Conservation (phyloP, 2,888 invertebrate genomes). For the Chalcis sispes region DNA sequence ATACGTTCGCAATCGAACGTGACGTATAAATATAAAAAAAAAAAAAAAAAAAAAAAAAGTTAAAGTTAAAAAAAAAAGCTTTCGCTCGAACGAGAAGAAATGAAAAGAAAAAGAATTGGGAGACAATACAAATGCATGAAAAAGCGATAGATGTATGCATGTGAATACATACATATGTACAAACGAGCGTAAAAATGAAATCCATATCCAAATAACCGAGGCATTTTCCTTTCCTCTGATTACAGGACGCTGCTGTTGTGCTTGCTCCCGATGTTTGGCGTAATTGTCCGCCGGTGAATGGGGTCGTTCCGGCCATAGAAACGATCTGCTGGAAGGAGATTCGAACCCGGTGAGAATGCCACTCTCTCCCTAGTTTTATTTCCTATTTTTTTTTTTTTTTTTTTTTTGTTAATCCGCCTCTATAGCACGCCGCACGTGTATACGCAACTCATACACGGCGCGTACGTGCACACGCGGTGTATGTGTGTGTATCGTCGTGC, state of each 20-base stretch:
- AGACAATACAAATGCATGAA: not conserved
- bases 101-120: not conserved
- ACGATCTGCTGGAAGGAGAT: slow-evolving; percentile 72
- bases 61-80: too few species aligned
- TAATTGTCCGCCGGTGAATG: slow-evolving; percentile 71
- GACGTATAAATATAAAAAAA: too few species aligned
- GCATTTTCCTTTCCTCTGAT: slow-evolving; percentile 37
- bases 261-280: slow-evolving; percentile 69
- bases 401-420: not conserved
- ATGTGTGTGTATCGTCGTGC: not conserved
- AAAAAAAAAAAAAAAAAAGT: too few species aligned
- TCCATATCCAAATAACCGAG: too few species aligned
- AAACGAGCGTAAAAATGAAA: too few species aligned
- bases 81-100: too few species aligned
- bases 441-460: too few species aligned
- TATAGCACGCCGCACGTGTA: not conserved
- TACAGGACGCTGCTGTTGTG: slow-evolving; percentile 66
- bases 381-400: not conserved
- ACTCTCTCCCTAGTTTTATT: too few species aligned
- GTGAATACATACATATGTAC: too few species aligned
- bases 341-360: slow-evolving; percentile 71
- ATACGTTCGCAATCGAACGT: too few species aligned
- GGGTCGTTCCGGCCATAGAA: slow-evolving; percentile 73
- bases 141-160: too few species aligned
- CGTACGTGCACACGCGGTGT: not conserved